Evolutionary conservation across 2,888 invertebrate genomes (phyloP).

Genomic region (Lochmaea crataegi): DNA sequence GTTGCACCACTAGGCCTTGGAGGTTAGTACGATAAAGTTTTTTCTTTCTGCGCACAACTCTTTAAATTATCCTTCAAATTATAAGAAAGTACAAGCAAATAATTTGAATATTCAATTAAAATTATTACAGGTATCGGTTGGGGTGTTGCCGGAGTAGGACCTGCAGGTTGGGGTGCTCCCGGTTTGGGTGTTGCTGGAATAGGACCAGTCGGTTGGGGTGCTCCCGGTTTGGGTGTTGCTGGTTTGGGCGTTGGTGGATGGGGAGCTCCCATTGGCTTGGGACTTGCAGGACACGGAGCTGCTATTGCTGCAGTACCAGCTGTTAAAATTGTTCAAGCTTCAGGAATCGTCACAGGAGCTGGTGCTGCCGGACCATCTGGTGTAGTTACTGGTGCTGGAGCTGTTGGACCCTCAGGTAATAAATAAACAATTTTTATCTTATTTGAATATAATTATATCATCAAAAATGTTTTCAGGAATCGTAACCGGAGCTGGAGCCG

Average conservation of each 20-base stretch:
- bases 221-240: background rate
- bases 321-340: slow-evolving; percentile 16
- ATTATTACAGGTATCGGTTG: background rate
- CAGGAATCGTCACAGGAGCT: slow-evolving; percentile 35
- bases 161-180: background rate
- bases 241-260: background rate
- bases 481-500: slow-evolving; percentile 37
- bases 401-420: slow-evolving; percentile 23
- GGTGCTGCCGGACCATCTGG: slow-evolving; percentile 34
- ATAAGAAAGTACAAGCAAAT: too few relatives aligned
- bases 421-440: too few relatives aligned
- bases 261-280: slow-evolving; percentile 3
- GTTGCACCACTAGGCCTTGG: slow-evolving; percentile 14
- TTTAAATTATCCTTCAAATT: too few relatives aligned
- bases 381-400: slow-evolving; percentile 28
- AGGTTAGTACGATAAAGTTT: slow-evolving; percentile 1
- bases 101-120: too few relatives aligned
- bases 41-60: background rate
- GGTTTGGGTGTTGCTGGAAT: background rate
- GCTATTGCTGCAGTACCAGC: slow-evolving; percentile 26
- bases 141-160: background rate
- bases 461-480: slow-evolving; percentile 6
- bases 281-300: slow-evolving; percentile 19
- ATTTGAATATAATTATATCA: background rate
- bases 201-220: slow-evolving; percentile 1